Evolutionary conservation across 1,140 invertebrate species (phyloP).

Genomic region (Drosophila dunni): DNA sequence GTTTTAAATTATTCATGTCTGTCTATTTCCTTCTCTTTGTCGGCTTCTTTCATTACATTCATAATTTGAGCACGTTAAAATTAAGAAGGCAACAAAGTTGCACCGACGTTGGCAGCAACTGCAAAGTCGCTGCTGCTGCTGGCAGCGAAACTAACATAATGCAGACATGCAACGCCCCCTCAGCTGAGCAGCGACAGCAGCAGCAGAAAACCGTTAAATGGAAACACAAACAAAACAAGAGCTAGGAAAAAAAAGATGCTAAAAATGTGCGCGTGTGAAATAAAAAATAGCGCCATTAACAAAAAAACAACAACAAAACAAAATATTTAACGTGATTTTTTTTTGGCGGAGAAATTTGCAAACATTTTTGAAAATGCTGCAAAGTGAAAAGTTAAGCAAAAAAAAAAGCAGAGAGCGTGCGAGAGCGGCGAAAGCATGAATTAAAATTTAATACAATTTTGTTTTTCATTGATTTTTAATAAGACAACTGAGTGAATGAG

Average conservation of each 20-base stretch:
- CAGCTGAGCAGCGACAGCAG: constrained; percentile 21
- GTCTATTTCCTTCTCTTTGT: background rate
- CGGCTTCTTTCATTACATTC: constrained; percentile 7
- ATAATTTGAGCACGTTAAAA: constrained; percentile 12
- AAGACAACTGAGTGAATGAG: constrained; percentile 44
- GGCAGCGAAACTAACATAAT: constrained; percentile 24
- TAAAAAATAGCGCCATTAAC: constrained; percentile 19
- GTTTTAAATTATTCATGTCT: constrained; percentile 3
- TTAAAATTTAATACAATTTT: constrained; percentile 63
- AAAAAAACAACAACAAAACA: constrained; percentile 17
- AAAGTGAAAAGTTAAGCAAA: constrained; percentile 22
- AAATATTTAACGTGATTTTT: constrained; percentile 26
- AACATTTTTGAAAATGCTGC: constrained; percentile 39
- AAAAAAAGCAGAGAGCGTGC: background rate
- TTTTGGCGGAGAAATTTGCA: constrained; percentile 49
- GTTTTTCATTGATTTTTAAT: constrained; percentile 69
- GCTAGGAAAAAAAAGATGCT: constrained; percentile 56
- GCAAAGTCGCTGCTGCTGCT: background rate
- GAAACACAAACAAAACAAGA: constrained; percentile 58
- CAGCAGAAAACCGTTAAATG: constrained; percentile 55
- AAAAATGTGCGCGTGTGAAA: constrained; percentile 72
- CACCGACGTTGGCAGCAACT: constrained; percentile 15
- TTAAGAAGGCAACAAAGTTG: constrained; percentile 41
- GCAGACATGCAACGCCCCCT: constrained; percentile 45
- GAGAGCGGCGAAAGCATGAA: constrained; percentile 58